Evolutionary conservation across 2,888 invertebrate species (phyloP).

Genomic region (Caenorhabditis sp.): DNA sequence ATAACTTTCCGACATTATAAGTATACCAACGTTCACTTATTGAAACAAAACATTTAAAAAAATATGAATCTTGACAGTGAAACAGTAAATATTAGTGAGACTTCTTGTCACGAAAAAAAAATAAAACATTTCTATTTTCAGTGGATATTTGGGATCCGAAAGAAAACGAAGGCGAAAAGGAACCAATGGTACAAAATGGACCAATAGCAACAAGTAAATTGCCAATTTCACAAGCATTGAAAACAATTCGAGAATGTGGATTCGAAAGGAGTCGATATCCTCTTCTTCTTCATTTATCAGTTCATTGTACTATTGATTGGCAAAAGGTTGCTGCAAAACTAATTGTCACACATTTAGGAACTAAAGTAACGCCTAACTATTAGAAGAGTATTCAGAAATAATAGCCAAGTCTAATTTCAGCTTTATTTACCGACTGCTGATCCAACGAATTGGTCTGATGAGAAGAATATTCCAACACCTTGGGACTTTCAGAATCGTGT

Average conservation of each 20-base stretch:
- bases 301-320: constrained; percentile 74
- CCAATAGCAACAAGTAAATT: constrained; percentile 74
- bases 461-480: constrained; percentile 60
- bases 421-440: constrained; percentile 44
- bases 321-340: constrained; percentile 73
- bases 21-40: too few relatives aligned
- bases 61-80: too few relatives aligned
- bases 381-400: too few relatives aligned
- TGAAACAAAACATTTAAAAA: too few relatives aligned
- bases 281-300: constrained; percentile 74
- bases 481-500: constrained; percentile 67
- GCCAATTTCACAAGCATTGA: constrained; percentile 70
- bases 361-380: too few relatives aligned
- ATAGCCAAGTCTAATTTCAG: too few relatives aligned
- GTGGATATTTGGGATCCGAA: constrained; percentile 76
- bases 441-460: constrained; percentile 60
- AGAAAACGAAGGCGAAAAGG: constrained; percentile 61
- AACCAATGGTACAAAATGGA: constrained; percentile 74
- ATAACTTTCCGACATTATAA: too few relatives aligned
- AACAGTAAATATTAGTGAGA: too few relatives aligned
- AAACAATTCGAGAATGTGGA: constrained; percentile 74
- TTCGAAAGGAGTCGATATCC: constrained; percentile 74
- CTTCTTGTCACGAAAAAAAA: constrained; percentile 1
- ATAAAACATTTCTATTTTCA: constrained; percentile 57
- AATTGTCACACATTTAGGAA: constrained; percentile 43